These are phyloP conservation scores for Galeopsomyia nigrocyanea DNA, from an alignment of 2,888 invertebrate species.

Conservation along the genomic window DNA sequence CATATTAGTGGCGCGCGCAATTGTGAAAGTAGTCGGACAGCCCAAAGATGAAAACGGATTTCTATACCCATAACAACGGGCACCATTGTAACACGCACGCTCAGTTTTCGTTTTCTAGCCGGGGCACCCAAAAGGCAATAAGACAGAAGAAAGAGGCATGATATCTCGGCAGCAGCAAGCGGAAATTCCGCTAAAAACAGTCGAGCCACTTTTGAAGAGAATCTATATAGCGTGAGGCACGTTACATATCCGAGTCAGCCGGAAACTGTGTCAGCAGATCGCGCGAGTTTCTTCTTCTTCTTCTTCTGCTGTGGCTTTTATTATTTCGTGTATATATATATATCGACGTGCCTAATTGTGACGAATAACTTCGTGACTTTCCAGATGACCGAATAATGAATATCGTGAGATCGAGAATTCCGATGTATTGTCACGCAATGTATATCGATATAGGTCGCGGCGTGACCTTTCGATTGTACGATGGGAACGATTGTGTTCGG, in stretches of 20 bases:
- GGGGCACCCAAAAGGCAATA: too few relatives aligned
- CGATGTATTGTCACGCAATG: conserved; percentile 22
- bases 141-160: background rate
- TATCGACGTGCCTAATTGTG: background rate
- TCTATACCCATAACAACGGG: too few relatives aligned
- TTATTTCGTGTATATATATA: background rate
- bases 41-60: too few relatives aligned
- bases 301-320: background rate
- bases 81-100: too few relatives aligned
- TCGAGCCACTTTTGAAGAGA: background rate
- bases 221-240: too few relatives aligned
- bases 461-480: conserved; percentile 19
- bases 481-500: too few relatives aligned
- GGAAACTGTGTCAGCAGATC: conserved; percentile 24
- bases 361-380: conserved; percentile 34
- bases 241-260: too few relatives aligned
- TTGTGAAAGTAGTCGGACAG: too few relatives aligned
- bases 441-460: conserved; percentile 13
- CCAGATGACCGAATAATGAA: conserved; percentile 4
- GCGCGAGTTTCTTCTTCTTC: background rate
- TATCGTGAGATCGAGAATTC: conserved; percentile 9
- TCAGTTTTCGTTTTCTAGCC: too few relatives aligned
- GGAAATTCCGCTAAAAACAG: background rate
- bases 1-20: too few relatives aligned
- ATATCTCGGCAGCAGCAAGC: background rate